These are phyloP conservation scores for Suncus etruscus DNA, from an alignment of 2,113 vertebrate species.

Conservation along the genomic window DNA sequence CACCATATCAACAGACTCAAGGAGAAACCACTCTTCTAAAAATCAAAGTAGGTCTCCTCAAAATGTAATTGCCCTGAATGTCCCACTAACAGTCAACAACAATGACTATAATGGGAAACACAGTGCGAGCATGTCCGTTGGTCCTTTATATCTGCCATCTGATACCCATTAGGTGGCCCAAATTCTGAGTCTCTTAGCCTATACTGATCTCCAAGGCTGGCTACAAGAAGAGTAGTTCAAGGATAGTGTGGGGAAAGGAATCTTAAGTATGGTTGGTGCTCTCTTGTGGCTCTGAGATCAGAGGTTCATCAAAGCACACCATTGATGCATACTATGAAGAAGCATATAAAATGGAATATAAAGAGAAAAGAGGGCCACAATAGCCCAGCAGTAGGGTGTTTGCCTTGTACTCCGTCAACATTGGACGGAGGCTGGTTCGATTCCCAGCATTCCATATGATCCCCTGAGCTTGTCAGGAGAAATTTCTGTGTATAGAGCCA, in stretches of 20 bases:
- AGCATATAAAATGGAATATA: not conserved
- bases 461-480: too few relatives aligned
- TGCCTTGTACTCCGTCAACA: too few relatives aligned
- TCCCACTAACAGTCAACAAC: not conserved
- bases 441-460: too few relatives aligned
- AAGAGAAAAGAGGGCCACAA: not conserved
- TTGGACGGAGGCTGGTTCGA: too few relatives aligned
- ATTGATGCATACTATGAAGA: not conserved
- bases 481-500: too few relatives aligned
- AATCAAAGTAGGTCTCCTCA: not conserved
- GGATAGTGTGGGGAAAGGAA: not conserved
- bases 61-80: constrained; percentile 3
- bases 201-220: not conserved
- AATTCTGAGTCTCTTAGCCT: not conserved
- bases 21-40: not conserved
- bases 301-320: too few relatives aligned
- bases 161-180: not conserved
- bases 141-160: not conserved
- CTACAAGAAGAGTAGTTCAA: not conserved
- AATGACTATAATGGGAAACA: not conserved
- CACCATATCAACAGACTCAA: not conserved
- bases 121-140: too few relatives aligned
- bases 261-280: not conserved
- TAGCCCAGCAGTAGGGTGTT: too few relatives aligned
- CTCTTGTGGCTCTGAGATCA: too few relatives aligned